These are phyloP conservation scores for Eumeta japonica DNA, from an alignment of 1,140 invertebrate species.

Conservation along the genomic window DNA sequence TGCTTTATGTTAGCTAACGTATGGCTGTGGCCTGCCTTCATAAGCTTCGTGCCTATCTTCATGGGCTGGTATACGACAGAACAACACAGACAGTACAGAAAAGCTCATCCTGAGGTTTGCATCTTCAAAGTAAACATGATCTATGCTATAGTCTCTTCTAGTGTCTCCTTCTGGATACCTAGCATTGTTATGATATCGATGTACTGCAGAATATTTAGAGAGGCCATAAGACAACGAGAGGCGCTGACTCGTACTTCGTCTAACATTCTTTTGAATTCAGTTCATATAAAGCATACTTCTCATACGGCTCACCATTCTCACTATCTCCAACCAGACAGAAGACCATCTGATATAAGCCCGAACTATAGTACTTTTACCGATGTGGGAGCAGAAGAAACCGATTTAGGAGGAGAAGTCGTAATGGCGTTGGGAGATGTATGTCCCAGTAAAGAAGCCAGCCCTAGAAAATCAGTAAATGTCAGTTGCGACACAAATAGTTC, in stretches of 20 bases:
- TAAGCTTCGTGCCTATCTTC: conserved; percentile 95
- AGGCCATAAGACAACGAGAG: conserved; percentile 85
- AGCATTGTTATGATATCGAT: conserved; percentile 91
- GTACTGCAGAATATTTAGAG: conserved; percentile 87
- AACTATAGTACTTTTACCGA: conserved; percentile 67
- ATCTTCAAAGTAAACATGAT: conserved; percentile 85
- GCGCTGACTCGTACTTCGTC: conserved; percentile 78
- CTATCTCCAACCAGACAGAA: conserved; percentile 65
- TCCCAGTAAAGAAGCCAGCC: conserved; percentile 51
- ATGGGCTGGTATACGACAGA: conserved; percentile 87
- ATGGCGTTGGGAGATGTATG: conserved; percentile 41
- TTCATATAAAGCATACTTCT: conserved; percentile 75
- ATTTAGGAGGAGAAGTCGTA: conserved; percentile 36
- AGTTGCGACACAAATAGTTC: conserved; percentile 53
- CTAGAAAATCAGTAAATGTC: conserved; percentile 49
- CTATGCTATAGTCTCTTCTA: conserved; percentile 88
- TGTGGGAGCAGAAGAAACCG: conserved; percentile 70
- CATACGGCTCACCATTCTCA: conserved; percentile 66
- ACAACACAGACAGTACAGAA: conserved; percentile 69
- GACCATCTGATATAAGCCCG: conserved; percentile 58
- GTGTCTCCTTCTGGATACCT: conserved; percentile 93
- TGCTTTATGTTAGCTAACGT: conserved; percentile 80
- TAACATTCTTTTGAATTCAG: conserved; percentile 78
- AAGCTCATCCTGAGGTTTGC: conserved; percentile 74
- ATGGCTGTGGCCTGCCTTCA: conserved; percentile 87